Percentiles rank a stretch among this genome's conserved stretches.
Conservation (phyloP, 2,888 invertebrate genomes). For the Athetis lepigone region DNA sequence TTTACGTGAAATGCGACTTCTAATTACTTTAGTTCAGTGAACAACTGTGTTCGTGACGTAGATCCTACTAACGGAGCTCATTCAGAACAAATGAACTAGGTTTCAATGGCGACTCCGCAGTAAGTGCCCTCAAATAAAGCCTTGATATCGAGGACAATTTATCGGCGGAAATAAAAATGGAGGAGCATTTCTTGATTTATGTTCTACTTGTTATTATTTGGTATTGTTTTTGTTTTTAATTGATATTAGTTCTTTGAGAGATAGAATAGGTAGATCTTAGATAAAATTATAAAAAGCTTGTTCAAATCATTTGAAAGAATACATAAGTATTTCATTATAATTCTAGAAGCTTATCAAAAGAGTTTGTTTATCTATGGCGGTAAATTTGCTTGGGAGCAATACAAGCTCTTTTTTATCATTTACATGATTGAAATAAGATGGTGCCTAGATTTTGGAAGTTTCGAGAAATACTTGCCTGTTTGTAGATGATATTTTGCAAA, state of each 20-base stretch:
- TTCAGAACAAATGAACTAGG: conserved; percentile 73
- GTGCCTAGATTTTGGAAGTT: too few relatives aligned
- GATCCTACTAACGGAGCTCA: conserved; percentile 66
- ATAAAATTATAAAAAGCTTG: not conserved
- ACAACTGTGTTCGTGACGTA: conserved; percentile 67
- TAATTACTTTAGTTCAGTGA: conserved; percentile 65
- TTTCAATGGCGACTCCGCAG: conserved; percentile 67
- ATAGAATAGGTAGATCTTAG: not conserved
- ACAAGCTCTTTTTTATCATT: too few relatives aligned
- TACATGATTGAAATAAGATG: too few relatives aligned
- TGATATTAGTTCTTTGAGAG: not conserved
- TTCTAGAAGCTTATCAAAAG: too few relatives aligned
- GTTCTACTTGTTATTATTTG: conserved; percentile 4
- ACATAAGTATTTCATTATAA: not conserved
- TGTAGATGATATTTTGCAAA: too few relatives aligned
- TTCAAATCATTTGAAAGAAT: not conserved
- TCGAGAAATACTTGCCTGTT: too few relatives aligned
- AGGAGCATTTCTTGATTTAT: conserved; percentile 24
- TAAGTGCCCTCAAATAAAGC: conserved; percentile 70
- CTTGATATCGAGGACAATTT: conserved; percentile 40
- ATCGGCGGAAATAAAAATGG: conserved; percentile 29
- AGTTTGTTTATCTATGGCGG: too few relatives aligned
- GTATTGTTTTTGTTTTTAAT: conserved; percentile 6
- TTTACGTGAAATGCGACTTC: conserved; percentile 62
- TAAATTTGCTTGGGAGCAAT: too few relatives aligned